These are phyloP conservation scores for Neoitamus cyanurus DNA, from an alignment of 2,888 invertebrate species.

Conservation along the genomic window DNA sequence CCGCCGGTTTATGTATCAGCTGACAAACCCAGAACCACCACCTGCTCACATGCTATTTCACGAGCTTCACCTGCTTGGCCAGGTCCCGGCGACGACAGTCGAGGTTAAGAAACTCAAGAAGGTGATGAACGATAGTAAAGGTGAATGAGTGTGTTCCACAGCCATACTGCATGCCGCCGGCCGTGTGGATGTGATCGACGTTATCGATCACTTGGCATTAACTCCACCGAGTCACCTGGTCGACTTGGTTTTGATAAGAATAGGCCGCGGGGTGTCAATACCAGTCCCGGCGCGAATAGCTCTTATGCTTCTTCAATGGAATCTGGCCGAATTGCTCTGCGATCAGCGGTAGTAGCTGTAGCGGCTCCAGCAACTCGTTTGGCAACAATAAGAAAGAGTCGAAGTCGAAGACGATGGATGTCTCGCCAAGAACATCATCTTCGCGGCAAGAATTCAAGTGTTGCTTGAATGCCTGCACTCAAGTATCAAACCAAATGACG, in stretches of 20 bases:
- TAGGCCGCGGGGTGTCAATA: background rate
- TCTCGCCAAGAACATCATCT: background rate
- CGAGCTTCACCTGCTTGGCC: background rate
- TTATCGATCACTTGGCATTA: slow-evolving; percentile 1
- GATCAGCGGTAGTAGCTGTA: background rate
- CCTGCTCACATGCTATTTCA: background rate
- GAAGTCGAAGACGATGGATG: background rate
- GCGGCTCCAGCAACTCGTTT: background rate
- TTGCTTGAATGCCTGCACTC: background rate
- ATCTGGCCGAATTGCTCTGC: background rate
- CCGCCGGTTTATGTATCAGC: slow-evolving; percentile 3
- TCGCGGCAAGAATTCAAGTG: background rate
- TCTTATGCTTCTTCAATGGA: background rate
- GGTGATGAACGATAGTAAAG: slow-evolving; percentile 24
- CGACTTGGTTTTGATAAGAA: slow-evolving; percentile 18
- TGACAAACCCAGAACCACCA: slow-evolving; percentile 4
- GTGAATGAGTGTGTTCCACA: slow-evolving; percentile 8
- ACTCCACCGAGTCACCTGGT: background rate
- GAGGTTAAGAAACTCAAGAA: slow-evolving; percentile 35
- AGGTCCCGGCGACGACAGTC: background rate
- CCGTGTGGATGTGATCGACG: background rate
- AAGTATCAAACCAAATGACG: no score
- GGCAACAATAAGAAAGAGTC: background rate
- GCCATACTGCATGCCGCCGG: background rate
- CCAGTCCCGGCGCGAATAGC: background rate